These are phyloP conservation scores for Idaea dimidiata DNA, from an alignment of 2,888 invertebrate species.

Conservation along the genomic window DNA sequence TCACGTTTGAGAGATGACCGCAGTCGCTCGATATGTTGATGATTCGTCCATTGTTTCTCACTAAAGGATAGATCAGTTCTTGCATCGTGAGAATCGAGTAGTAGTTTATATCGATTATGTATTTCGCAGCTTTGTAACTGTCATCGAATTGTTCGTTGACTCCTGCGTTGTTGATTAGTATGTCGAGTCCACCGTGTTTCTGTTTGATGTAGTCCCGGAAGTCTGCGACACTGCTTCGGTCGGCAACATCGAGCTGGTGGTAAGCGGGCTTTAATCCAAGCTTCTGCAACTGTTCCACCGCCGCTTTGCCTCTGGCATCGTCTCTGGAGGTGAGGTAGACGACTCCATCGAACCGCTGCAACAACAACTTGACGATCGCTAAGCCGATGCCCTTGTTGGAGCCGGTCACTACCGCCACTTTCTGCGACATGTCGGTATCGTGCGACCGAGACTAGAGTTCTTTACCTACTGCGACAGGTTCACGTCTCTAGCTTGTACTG, in stretches of 20 bases:
- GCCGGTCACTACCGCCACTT: slow-evolving; percentile 78
- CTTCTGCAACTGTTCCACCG: slow-evolving; percentile 41
- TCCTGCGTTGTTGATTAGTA: slow-evolving; percentile 88
- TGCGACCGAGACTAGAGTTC: background rate
- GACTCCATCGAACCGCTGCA: slow-evolving; percentile 81
- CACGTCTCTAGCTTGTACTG: background rate
- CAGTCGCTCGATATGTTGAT: slow-evolving; percentile 86
- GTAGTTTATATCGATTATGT: slow-evolving; percentile 85
- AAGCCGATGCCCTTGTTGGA: slow-evolving; percentile 85
- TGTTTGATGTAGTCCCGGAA: slow-evolving; percentile 80
- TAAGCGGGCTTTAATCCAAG: slow-evolving; percentile 68
- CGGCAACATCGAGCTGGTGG: slow-evolving; percentile 85
- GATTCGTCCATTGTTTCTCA: slow-evolving; percentile 84
- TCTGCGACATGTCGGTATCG: slow-evolving; percentile 18
- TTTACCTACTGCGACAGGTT: slow-evolving; percentile 1
- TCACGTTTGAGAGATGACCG: slow-evolving; percentile 82
- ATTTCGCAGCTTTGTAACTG: slow-evolving; percentile 71
- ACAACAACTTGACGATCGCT: slow-evolving; percentile 81
- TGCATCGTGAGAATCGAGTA: slow-evolving; percentile 82
- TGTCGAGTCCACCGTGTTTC: slow-evolving; percentile 85
- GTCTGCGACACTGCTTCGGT: slow-evolving; percentile 74
- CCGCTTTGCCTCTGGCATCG: slow-evolving; percentile 37
- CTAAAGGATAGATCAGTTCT: slow-evolving; percentile 83
- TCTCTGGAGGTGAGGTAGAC: slow-evolving; percentile 75
- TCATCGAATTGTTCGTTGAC: slow-evolving; percentile 69